Percentiles rank a stretch among this genome's conserved stretches.
Evolutionary conservation across 2,888 invertebrate genomes (phyloP).

Genomic region (Pilophorus perplexus): DNA sequence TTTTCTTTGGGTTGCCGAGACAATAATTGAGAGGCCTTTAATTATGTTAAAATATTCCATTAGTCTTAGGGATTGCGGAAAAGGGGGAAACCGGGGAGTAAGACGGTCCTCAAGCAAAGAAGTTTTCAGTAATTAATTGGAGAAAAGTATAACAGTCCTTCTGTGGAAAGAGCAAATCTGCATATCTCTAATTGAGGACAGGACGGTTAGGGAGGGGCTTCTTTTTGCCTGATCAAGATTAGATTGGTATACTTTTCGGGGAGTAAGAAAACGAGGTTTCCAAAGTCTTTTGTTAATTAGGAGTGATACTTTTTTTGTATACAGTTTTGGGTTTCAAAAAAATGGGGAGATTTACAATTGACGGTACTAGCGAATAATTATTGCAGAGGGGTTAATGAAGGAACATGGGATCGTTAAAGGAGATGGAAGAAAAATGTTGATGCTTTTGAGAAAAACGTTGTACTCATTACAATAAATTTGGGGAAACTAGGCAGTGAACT

Average conservation of each 20-base stretch:
- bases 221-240: slow-evolving; percentile 25
- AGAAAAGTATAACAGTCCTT: slow-evolving; percentile 44
- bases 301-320: background rate
- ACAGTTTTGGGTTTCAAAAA: background rate
- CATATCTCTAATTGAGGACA: slow-evolving; percentile 46
- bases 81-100: slow-evolving; percentile 11
- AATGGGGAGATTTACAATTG: no score
- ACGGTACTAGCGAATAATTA: no score
- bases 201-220: no score
- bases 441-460: no score
- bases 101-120: slow-evolving; percentile 41
- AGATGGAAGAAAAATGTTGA: no score
- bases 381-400: no score
- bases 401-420: no score
- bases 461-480: no score
- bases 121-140: slow-evolving; percentile 46
- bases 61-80: slow-evolving; percentile 33
- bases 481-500: no score
- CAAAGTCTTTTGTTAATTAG: background rate
- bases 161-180: slow-evolving; percentile 40
- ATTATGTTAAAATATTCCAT: slow-evolving; percentile 48
- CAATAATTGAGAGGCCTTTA: slow-evolving; percentile 47
- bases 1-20: slow-evolving; percentile 44
- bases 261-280: background rate
- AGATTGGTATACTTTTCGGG: slow-evolving; percentile 29